Base-by-base conservation (phyloP, 2,113 vertebrate genomes). In the Neolamprologus sp. region DNA sequence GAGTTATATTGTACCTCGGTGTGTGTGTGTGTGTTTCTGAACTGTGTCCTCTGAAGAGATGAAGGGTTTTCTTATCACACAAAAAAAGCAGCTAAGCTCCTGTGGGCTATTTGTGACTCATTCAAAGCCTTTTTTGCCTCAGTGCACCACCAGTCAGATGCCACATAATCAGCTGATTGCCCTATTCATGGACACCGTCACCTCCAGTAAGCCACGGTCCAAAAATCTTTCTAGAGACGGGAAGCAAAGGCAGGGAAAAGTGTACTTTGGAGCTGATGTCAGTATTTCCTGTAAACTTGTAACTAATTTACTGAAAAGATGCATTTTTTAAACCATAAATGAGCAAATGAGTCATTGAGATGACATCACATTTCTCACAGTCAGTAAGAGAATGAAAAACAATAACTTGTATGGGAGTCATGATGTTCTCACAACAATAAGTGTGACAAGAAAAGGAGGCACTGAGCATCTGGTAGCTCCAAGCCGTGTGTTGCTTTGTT, bases 401-500 rank as follows among this genome's bases (percentile, higher is more conserved):
- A 73, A 23, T 82, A 16, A 80, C 45, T 83, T 5, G 3, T 19
- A 78, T 49, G 6, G 53, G 87, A 90, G 84, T 87, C 88, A 85
- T 85, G 82, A 93, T 86, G 80, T 71, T 89, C 84, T 87, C 89
- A 88, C 85, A 85, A 86, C 81, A 82, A 89, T 51, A 47, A 54
- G 82, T 88, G 93, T 82, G 84, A 91, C 87, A 89, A n/a, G 71
- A 83, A 87, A 88, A 89, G 87, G 45, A 92, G 55, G 89, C 87
- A 90, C 16, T 9, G 37, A 87, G 79, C 84, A 85, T 89, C 85
- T 85, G 87, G 75, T 80, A 33, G 58, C 83, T 84, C 17, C 0
- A 40, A 65, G 40, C 9, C 2, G 8, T 40, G 35, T 13, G 42
- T 60, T 75, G 23, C 57, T 19, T 84, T 82, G 82, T 82, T 75